Percentiles rank a stretch among this genome's conserved stretches.
Evolutionary conservation across 1,140 invertebrate species (phyloP).

Genomic region (Zaprionus ghesquierei): DNA sequence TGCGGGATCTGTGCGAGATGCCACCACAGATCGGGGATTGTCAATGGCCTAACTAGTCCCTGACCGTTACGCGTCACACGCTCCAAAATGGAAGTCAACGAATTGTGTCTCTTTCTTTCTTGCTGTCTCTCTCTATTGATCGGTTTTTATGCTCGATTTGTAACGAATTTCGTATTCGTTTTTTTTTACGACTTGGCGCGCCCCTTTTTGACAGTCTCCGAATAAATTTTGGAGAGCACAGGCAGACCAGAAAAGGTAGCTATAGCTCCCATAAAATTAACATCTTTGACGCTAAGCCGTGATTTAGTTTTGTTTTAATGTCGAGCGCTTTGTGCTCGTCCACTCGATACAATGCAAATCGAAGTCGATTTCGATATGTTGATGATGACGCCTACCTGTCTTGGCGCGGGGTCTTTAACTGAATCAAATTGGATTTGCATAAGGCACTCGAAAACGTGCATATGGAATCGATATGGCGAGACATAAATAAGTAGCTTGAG

Average conservation of each 20-base stretch:
- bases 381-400: slow-evolving; percentile 69
- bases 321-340: slow-evolving; percentile 49
- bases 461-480: not conserved
- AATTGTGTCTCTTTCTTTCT: not conserved
- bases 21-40: slow-evolving; percentile 16
- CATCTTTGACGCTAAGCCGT: slow-evolving; percentile 80
- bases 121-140: not conserved
- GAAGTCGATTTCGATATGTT: slow-evolving; percentile 51
- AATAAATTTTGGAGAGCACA: slow-evolving; percentile 52
- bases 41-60: slow-evolving; percentile 31
- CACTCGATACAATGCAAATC: slow-evolving; percentile 60
- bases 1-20: slow-evolving; percentile 53
- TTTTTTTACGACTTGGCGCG: slow-evolving; percentile 68
- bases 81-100: slow-evolving; percentile 48
- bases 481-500: not conserved
- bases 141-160: slow-evolving; percentile 45
- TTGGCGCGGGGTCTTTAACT: slow-evolving; percentile 48
- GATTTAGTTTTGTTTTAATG: slow-evolving; percentile 82
- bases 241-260: slow-evolving; percentile 61
- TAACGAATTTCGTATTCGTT: slow-evolving; percentile 46
- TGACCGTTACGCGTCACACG: slow-evolving; percentile 62
- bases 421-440: slow-evolving; percentile 72
- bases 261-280: slow-evolving; percentile 70
- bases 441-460: slow-evolving; percentile 38
- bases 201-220: slow-evolving; percentile 53